phyloP scores from a whole-genome alignment of 2,797 vertebrate genomes.

The Aldrovandia affinis region DNA sequence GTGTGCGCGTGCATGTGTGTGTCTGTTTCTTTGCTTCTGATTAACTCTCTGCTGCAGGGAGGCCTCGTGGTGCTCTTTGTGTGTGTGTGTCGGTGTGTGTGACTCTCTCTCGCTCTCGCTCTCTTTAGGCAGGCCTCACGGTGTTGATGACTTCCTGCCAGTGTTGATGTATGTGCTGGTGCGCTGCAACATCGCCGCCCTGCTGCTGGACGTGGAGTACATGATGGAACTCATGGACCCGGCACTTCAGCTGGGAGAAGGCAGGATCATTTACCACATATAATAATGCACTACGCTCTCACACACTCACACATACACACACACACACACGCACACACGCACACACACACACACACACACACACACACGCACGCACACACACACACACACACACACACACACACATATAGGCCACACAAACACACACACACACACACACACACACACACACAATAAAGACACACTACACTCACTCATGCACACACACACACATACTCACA shows the following conservation, averaged over 20 bases:
- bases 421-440: background rate
- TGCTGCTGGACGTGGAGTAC: constrained; percentile 92
- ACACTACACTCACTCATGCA: background rate
- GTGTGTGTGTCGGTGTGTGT: background rate
- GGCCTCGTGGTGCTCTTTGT: constrained; percentile 77
- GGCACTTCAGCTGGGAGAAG: constrained; percentile 91
- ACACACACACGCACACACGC: background rate
- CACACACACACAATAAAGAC: background rate
- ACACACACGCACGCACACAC: background rate
- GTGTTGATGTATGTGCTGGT: constrained; percentile 97
- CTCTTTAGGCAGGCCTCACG: constrained; percentile 82
- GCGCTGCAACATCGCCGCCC: constrained; percentile 81
- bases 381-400: background rate
- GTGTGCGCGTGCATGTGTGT: background rate
- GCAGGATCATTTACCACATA: constrained; percentile 58
- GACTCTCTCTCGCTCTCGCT: background rate
- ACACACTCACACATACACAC: background rate
- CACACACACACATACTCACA: background rate
- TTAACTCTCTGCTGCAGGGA: constrained; percentile 73
- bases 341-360: background rate
- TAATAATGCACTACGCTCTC: constrained; percentile 9
- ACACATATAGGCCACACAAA: background rate
- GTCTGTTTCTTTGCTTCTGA: background rate
- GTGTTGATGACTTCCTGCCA: constrained; percentile 95
- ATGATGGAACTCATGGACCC: constrained; percentile 99